Evolutionary conservation across 2,888 invertebrate genomes (phyloP), one percentile per base, ranked within the genome.

Genomic region (Prionchulus punctatus): DNA sequence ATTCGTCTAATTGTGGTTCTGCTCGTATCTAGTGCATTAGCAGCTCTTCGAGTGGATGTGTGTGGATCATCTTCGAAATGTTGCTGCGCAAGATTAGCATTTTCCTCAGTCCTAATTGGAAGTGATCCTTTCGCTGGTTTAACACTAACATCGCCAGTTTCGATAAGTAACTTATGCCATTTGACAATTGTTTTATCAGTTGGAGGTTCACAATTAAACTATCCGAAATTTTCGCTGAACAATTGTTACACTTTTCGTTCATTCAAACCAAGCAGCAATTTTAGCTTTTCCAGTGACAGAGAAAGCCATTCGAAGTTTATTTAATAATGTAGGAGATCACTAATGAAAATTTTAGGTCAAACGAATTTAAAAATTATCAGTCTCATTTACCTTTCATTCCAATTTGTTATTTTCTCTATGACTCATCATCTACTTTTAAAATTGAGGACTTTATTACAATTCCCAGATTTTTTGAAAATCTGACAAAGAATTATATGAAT

Each of bases 201-300:
- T n/a, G 45, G 45, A 45, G 45, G 45, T n/a, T 45, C 23, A 23
- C 12, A 23, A 23, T 23, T 23, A 45, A 45, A 45, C 45, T 45
- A 23, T n/a, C 4, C 45, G 45, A 45, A 45, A 45, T 45, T 45
- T 45, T 45, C 45, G 12, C 45, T 23, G 45, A 12, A 45, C 23
- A 12, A 45, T 45, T n/a, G 23, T 23, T n/a, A 45, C 45, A 45
- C 45, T 45, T 45, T 45, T 7, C 18, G 45, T 45, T 23, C 18
- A 45, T 45, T 45, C 7, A 45, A 45, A 45, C 45, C 45, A 45
- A n/a, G 45, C 45, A 23, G 45, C 45, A n/a, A 45, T 23, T 45
- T 45, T 45, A n/a, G 45, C 45, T 7, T 23, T 7, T 45, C 23
- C 45, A 45, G 23, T n/a, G 12, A 45, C 12, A 45, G 45, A 45